Evolutionary conservation across 2,113 vertebrate genomes (phyloP).

Genomic region (Laticauda colubrina): DNA sequence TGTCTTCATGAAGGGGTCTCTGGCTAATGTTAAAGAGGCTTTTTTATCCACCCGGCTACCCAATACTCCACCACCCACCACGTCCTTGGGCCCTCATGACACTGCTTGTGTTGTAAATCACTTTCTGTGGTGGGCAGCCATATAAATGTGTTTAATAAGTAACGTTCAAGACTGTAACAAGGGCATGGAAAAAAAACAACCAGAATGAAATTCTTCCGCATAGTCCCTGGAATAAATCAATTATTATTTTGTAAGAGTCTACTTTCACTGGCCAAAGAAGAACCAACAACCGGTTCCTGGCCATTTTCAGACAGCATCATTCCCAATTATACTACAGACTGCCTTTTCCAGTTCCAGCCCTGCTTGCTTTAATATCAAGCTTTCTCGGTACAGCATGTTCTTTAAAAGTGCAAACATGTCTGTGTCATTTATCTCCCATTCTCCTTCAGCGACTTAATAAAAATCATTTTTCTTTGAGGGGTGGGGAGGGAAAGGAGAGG

Average conservation of each 20-base stretch:
- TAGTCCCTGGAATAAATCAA: not conserved
- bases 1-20: too few species aligned
- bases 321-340: not conserved
- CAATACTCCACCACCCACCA: not conserved
- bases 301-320: not conserved
- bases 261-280: not conserved
- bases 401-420: not conserved
- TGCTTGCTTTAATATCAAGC: not conserved
- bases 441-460: not conserved
- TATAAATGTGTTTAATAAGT: not conserved
- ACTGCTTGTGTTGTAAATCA: not conserved
- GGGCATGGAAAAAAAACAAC: not conserved
- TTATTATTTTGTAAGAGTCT: not conserved
- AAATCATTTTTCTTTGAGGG: not conserved
- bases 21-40: too few species aligned
- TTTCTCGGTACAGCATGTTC: not conserved
- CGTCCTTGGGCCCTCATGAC: not conserved
- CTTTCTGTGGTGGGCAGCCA: not conserved
- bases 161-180: not conserved
- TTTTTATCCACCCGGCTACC: not conserved
- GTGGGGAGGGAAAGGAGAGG: not conserved
- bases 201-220: not conserved
- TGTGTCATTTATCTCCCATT: not conserved
- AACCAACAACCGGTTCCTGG: not conserved
- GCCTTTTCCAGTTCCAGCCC: not conserved